These are phyloP conservation scores for Hydropsyche betteni DNA, from an alignment of 2,888 invertebrate species.

Conservation along the genomic window DNA sequence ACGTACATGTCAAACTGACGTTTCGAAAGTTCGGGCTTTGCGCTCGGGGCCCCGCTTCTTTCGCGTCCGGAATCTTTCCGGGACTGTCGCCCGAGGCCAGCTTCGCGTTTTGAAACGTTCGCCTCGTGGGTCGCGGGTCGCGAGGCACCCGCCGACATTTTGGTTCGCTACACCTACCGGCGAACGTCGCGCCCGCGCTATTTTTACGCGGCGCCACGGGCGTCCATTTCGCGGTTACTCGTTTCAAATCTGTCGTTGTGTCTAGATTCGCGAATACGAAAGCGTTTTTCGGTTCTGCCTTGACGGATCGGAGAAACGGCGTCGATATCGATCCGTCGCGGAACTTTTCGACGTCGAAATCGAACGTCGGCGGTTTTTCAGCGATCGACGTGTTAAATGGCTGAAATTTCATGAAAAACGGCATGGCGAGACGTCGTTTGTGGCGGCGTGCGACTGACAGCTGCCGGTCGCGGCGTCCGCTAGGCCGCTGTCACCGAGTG, in stretches of 20 bases:
- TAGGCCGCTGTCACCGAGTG: conserved; percentile 45
- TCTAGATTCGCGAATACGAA: background rate
- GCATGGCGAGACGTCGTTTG: background rate
- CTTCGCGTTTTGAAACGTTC: conserved; percentile 58
- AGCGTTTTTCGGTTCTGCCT: background rate
- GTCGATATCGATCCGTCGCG: conserved; percentile 14
- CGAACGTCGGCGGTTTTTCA: background rate
- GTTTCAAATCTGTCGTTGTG: no score
- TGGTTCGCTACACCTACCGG: conserved; percentile 19
- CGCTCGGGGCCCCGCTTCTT: background rate
- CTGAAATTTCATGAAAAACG: background rate
- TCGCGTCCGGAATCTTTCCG: background rate
- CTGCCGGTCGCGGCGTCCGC: background rate
- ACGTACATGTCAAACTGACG: conserved; percentile 68
- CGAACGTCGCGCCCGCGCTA: background rate
- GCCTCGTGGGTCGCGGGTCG: conserved; percentile 50
- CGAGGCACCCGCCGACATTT: conserved; percentile 39
- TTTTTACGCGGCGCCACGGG: background rate
- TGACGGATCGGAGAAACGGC: background rate
- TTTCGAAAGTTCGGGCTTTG: conserved; percentile 52
- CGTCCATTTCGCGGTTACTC: no score
- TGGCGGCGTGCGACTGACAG: background rate
- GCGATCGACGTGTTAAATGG: no score
- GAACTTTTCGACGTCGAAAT: background rate
- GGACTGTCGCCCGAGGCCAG: conserved; percentile 56